A percentile compares a stretch with the other conserved stretches of the same genome.
Conservation (phyloP, 2,113 vertebrate genomes). For the Prolemur simus region DNA sequence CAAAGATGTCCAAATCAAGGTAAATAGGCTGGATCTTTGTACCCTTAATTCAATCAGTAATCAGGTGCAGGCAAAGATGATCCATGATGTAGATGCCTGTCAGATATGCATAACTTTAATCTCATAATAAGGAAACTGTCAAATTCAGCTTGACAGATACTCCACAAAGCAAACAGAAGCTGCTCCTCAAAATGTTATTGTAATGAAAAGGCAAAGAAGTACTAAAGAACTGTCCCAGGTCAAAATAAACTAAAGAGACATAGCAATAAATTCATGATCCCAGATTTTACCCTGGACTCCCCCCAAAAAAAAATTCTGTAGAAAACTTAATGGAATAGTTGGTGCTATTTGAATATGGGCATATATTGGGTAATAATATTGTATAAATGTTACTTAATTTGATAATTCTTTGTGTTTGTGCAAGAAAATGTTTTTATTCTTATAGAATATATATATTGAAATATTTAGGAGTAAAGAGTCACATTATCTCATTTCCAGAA, state of each 20-base stretch:
- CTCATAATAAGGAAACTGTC: background rate
- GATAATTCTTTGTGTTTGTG: background rate
- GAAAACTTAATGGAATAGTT: background rate
- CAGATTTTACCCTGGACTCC: background rate
- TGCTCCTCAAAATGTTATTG: background rate
- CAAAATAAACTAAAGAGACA: background rate
- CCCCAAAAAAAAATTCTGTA: background rate
- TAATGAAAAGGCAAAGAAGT: background rate
- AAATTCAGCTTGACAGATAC: background rate
- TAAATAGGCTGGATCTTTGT: background rate
- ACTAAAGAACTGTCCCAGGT: background rate
- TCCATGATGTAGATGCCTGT: background rate
- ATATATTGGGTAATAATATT: background rate
- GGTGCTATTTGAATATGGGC: background rate
- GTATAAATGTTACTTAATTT: background rate
- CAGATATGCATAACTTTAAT: background rate
- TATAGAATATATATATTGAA: background rate
- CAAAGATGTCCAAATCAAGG: background rate
- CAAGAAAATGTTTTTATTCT: background rate
- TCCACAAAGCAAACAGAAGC: background rate
- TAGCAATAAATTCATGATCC: background rate
- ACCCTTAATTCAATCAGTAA: background rate
- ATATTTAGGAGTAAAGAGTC: too few relatives aligned
- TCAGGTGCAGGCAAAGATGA: background rate
- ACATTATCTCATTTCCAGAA: too few relatives aligned